Conservation (phyloP, 2,888 invertebrate species). For the Linnaemya vulpina region DNA sequence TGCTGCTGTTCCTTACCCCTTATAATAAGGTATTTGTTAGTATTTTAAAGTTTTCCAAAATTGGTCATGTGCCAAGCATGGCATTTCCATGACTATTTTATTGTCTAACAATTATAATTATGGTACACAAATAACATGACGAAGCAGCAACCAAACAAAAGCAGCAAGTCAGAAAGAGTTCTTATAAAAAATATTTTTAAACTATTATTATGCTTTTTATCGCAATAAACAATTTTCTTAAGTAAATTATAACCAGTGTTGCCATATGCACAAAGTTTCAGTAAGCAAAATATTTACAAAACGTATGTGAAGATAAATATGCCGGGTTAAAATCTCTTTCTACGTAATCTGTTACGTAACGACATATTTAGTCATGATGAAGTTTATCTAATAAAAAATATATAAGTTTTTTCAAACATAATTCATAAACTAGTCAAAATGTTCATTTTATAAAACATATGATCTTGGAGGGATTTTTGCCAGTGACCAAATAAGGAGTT, state of each 20-base stretch:
- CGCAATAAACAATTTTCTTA: not conserved
- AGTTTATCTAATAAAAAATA: too few species aligned
- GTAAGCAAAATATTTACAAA: too few species aligned
- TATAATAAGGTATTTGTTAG: not conserved
- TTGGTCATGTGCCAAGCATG: slow-evolving; percentile 64
- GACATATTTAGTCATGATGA: too few species aligned
- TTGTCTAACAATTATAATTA: slow-evolving; percentile 55
- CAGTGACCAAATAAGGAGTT: too few species aligned
- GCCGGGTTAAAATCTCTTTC: too few species aligned
- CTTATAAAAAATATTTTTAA: not conserved
- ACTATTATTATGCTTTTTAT: slow-evolving; percentile 21
- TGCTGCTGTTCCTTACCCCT: slow-evolving; percentile 12
- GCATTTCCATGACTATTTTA: slow-evolving; percentile 44
- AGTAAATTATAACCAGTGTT: slow-evolving; percentile 13
- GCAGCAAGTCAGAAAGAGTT: slow-evolving; percentile 5
- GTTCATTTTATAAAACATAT: too few species aligned
- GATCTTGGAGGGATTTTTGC: too few species aligned
- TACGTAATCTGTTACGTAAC: too few species aligned
- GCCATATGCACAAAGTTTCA: too few species aligned
- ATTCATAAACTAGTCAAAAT: too few species aligned
- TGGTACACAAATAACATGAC: not conserved
- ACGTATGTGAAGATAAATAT: too few species aligned
- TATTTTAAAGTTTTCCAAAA: slow-evolving; percentile 51
- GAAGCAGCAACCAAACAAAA: slow-evolving; percentile 4
- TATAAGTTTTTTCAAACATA: too few species aligned